phyloP scores from a whole-genome alignment of 2,888 invertebrate genomes.

The Chorisops tibialis region DNA sequence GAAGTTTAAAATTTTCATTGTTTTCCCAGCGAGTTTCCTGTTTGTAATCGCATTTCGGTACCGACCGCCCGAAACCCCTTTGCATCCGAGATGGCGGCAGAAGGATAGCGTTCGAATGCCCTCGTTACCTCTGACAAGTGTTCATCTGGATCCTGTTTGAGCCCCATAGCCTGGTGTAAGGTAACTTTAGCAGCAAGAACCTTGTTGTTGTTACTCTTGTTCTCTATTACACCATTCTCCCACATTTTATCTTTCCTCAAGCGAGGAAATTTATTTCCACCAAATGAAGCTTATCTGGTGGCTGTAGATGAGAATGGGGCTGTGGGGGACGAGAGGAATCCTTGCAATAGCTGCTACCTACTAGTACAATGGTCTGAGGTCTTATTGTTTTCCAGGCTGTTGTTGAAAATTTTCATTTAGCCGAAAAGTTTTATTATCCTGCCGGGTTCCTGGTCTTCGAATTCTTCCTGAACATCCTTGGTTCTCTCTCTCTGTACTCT shows the following conservation, averaged over 20 bases:
- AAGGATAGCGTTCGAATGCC: too few species aligned
- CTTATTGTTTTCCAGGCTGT: conserved; percentile 28
- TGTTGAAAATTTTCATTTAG: conserved; percentile 31
- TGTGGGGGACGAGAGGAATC: conserved; percentile 1
- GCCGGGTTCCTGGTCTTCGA: not conserved
- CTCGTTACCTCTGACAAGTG: not conserved
- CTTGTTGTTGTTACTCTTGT: not conserved
- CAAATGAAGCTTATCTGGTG: conserved; percentile 30
- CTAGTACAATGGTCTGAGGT: not conserved
- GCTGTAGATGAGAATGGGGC: conserved; percentile 21
- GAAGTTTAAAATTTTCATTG: conserved; percentile 28
- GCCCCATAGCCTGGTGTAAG: not conserved
- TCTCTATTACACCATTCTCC: not conserved
- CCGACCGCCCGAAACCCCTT: not conserved
- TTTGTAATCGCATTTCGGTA: conserved; percentile 30
- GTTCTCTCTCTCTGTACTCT: too few species aligned
- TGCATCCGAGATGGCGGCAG: too few species aligned
- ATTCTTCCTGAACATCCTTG: too few species aligned
- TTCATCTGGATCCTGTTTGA: conserved; percentile 17
- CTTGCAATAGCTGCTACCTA: not conserved
- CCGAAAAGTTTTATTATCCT: conserved; percentile 30
- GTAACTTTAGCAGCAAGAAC: not conserved
- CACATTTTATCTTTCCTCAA: conserved; percentile 10
- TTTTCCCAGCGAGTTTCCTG: conserved; percentile 21
- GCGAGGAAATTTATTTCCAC: conserved; percentile 27